These are phyloP conservation scores for Pogonocherus hispidulus DNA, from an alignment of 2,888 invertebrate species.

Conservation along the genomic window DNA sequence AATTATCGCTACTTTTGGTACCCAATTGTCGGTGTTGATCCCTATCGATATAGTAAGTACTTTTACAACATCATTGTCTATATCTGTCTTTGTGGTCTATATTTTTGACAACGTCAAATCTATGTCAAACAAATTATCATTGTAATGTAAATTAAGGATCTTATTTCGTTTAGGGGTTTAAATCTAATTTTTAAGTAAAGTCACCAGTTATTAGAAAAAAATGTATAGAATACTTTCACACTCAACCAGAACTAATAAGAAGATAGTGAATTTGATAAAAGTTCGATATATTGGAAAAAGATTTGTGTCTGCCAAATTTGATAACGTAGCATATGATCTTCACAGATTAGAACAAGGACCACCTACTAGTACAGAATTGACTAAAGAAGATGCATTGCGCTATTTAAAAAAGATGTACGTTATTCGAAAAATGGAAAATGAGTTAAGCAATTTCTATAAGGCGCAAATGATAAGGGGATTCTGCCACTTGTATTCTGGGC, in stretches of 20 bases:
- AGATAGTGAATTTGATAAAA: background rate
- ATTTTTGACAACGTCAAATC: too few relatives aligned
- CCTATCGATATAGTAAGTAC: too few relatives aligned
- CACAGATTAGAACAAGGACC: constrained; percentile 81
- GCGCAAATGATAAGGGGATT: constrained; percentile 78
- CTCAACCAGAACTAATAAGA: background rate
- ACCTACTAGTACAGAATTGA: constrained; percentile 74
- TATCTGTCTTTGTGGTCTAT: too few relatives aligned
- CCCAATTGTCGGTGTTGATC: too few relatives aligned
- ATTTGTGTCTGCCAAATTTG: background rate
- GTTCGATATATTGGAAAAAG: constrained; percentile 6
- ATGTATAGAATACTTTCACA: background rate
- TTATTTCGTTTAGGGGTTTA: too few relatives aligned
- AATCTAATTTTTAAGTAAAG: too few relatives aligned
- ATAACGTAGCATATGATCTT: constrained; percentile 69
- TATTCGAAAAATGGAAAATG: constrained; percentile 81
- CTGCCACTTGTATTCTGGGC: constrained; percentile 83
- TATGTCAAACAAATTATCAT: too few relatives aligned
- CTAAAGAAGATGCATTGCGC: constrained; percentile 77
- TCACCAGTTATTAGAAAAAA: too few relatives aligned
- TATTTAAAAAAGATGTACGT: constrained; percentile 74
- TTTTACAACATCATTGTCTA: too few relatives aligned
- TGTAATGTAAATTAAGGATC: too few relatives aligned
- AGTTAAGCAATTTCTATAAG: constrained; percentile 78
- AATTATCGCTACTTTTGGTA: too few relatives aligned